Evolutionary conservation across 1,140 invertebrate genomes (phyloP), one percentile per base, ranked within the genome.

Genomic region (Berghia stephanieae): DNA sequence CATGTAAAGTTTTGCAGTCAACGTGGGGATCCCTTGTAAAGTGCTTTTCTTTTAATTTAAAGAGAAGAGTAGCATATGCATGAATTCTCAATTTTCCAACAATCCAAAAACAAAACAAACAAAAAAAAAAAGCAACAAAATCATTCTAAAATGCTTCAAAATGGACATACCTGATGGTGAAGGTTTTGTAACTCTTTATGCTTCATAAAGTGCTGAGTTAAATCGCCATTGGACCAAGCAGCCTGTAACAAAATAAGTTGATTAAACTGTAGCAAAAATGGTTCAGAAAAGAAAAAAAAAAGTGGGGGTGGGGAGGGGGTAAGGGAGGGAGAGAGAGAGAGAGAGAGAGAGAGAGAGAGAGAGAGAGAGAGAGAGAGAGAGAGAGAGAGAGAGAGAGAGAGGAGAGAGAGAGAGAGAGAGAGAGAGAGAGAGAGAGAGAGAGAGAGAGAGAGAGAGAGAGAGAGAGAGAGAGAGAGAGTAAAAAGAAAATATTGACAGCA

Each of bases 121-220:
- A n/a, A n/a, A n/a, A n/a, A n/a, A n/a, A n/a, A n/a, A n/a, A n/a
- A n/a, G n/a, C n/a, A n/a, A n/a, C n/a, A n/a, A n/a, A n/a, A n/a
- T n/a, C n/a, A n/a, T n/a, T n/a, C n/a, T n/a, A n/a, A n/a, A n/a
- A n/a, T n/a, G n/a, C n/a, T n/a, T n/a, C n/a, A n/a, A 18, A n/a
- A 44, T 34, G 31, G 38, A 78, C 78, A 52, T 69, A 86, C 84
- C 82, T 83, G 77, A n/a, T 70, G 71, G 38, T 85, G 83, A 60
- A 88, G 85, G 43, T 87, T 84, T 49, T 82, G 78, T 36, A 88
- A 60, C 69, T 87, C 84, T 75, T 84, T 81, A 66, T 80, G 82
- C 1, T 83, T 86, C 77, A 86, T 85, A 68, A 78, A 79, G n/a
- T 85, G 79, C 83, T 86, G 83, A 63, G 80, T 86, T 24, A 80